Conservation (phyloP, 2,797 vertebrate species). For the Gymnodraco acuticeps region DNA sequence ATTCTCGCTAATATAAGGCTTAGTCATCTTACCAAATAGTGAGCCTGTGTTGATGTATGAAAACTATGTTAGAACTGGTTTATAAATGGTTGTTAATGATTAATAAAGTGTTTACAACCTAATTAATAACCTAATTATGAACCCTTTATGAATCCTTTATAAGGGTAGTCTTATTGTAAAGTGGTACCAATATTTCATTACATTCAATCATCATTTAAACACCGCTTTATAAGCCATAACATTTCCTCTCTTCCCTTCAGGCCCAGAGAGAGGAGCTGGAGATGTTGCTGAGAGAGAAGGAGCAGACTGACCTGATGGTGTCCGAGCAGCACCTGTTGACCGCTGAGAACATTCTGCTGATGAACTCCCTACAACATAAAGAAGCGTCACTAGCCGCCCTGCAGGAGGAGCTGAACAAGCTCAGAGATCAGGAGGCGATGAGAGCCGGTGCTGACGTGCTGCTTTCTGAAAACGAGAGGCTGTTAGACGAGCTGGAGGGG, state of each 20-base stretch:
- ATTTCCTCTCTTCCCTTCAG: slow-evolving; percentile 64
- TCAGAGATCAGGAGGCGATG: slow-evolving; percentile 87
- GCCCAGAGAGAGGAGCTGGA: slow-evolving; percentile 85
- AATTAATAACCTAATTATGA: too few relatives aligned
- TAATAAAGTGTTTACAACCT: too few relatives aligned
- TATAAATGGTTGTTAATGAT: too few relatives aligned
- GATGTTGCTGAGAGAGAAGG: slow-evolving; percentile 83
- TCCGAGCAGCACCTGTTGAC: slow-evolving; percentile 84
- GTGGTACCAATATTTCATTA: too few relatives aligned
- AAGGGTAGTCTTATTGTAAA: too few relatives aligned
- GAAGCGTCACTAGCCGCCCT: slow-evolving; percentile 87
- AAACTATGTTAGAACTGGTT: too few relatives aligned
- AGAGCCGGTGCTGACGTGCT: slow-evolving; percentile 82
- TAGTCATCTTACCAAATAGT: too few relatives aligned
- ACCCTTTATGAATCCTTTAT: too few relatives aligned
- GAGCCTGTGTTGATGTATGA: too few relatives aligned
- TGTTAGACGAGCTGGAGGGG: slow-evolving; percentile 90
- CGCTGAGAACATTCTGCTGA: slow-evolving; percentile 89
- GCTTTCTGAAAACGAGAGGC: slow-evolving; percentile 89
- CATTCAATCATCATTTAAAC: neutral
- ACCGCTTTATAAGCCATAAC: neutral
- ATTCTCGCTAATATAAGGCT: too few relatives aligned
- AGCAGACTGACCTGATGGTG: slow-evolving; percentile 80
- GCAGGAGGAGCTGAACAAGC: slow-evolving; percentile 90
- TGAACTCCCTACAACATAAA: slow-evolving; percentile 88